Evolutionary conservation across 1,140 invertebrate species (phyloP), one percentile per base, ranked within the genome.

Genomic region (Dinoponera quadriceps): DNA sequence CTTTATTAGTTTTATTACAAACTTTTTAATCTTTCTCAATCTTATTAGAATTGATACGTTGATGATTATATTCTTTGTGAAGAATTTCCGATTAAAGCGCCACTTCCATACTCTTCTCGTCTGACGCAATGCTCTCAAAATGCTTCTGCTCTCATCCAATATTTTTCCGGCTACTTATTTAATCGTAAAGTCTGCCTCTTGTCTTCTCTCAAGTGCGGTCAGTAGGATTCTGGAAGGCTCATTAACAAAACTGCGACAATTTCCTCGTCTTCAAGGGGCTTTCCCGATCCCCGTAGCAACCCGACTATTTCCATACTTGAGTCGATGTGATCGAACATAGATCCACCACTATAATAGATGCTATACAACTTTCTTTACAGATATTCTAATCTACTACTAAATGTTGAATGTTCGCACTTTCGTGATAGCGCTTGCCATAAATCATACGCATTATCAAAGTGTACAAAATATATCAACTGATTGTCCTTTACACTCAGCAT

Each of bases 201-300:
- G 48, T 73, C 89, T 82, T 25, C 85, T 80, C 59, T 91, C 87
- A 14, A 89, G 72, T 25, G 86, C 82, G 0, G 84, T 90, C 13
- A 90, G 27, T 90, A 91, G 0, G 77, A 57, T 20, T 91, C 90
- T 20, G 85, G 83, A 1, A 91, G 49, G 66, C 85, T 90, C 0
- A 87, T 60, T 3, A 91, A 13, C 1, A 91, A 57, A 16, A 90
- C 66, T 2, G 86, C 85, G 16, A 91, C 87, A 1, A 87, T 27
- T 68, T 89, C 85, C 0, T 91, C 83, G 27, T 91, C 83, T 16
- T 83, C 85, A 0, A 91, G 65, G 1, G 81, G 68, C 22, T 87
- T 86, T 0, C 86, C 89, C 0, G 85, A 85, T 44, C 72, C 68
- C 5, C 81, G 78, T 9, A 90, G 73, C 4, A 88, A 57, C 11